phyloP scores from a whole-genome alignment of 2,797 vertebrate genomes.

The Melanotaenia pygmaea region DNA sequence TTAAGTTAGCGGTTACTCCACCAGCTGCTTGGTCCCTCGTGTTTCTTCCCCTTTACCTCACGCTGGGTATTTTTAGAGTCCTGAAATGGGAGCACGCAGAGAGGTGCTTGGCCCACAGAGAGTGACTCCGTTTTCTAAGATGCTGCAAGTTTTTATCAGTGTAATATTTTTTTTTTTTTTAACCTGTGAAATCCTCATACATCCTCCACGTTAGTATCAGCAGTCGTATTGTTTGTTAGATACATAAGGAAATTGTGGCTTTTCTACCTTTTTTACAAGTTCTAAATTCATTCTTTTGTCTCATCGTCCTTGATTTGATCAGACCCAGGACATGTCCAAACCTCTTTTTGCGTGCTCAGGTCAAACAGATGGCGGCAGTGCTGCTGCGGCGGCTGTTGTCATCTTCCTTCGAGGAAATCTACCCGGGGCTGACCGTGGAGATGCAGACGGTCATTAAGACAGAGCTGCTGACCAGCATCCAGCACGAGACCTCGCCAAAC shows the following conservation, averaged over 20 bases:
- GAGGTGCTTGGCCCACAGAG: conserved; percentile 28
- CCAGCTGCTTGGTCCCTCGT: conserved; percentile 59
- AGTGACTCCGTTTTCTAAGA: conserved; percentile 49
- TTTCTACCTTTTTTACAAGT: too few species aligned
- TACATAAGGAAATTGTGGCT: too few species aligned
- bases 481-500: conserved; percentile 88
- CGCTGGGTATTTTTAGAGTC: conserved; percentile 77
- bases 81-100: conserved; percentile 70
- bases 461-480: conserved; percentile 92
- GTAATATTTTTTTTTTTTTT: neutral
- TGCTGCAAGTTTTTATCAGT: conserved; percentile 32
- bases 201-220: neutral
- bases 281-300: too few species aligned
- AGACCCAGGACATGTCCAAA: neutral
- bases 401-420: conserved; percentile 96
- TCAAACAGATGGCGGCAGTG: conserved; percentile 97
- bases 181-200: neutral
- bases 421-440: conserved; percentile 90
- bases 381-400: conserved; percentile 94
- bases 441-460: conserved; percentile 93
- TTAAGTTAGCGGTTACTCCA: conserved; percentile 52
- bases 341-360: conserved; percentile 75
- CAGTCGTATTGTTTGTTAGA: too few species aligned
- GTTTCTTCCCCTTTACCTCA: conserved; percentile 48
- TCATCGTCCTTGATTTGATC: neutral